phyloP scores from a whole-genome alignment of 1,140 invertebrate species.

The Plectrocnemia conspersa region DNA sequence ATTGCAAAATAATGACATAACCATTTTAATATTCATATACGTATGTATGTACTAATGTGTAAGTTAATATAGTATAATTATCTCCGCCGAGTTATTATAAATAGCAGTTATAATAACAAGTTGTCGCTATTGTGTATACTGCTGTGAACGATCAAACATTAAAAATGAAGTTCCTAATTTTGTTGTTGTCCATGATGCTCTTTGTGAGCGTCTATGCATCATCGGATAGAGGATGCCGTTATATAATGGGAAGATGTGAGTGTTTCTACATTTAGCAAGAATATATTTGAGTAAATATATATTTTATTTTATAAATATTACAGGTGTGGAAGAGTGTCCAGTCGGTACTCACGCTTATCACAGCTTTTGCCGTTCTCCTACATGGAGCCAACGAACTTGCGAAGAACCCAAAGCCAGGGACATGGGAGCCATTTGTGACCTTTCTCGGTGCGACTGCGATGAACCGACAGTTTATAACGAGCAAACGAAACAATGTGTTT shows the following conservation, averaged over 20 bases:
- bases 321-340: slow-evolving; percentile 43
- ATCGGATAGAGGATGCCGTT: neutral
- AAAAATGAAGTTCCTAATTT: too few species aligned
- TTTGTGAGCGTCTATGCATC: too few species aligned
- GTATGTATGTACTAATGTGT: too few species aligned
- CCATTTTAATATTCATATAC: too few species aligned
- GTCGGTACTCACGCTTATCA: slow-evolving; percentile 43
- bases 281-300: slow-evolving; percentile 1
- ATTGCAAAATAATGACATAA: too few species aligned
- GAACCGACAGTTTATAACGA: slow-evolving; percentile 44
- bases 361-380: slow-evolving; percentile 43
- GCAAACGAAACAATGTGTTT: slow-evolving; percentile 44
- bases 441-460: slow-evolving; percentile 47
- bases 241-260: slow-evolving; percentile 4
- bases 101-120: too few species aligned
- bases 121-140: too few species aligned
- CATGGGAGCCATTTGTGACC: slow-evolving; percentile 45
- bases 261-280: slow-evolving; percentile 5
- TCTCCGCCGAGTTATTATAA: too few species aligned
- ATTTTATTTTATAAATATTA: neutral
- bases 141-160: too few species aligned
- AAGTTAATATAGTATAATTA: too few species aligned
- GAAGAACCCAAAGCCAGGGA: slow-evolving; percentile 43
- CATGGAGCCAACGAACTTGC: slow-evolving; percentile 43
- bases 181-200: too few species aligned